These are phyloP conservation scores for Vanessa atalanta DNA, from an alignment of 1,140 invertebrate genomes.

Conservation along the genomic window DNA sequence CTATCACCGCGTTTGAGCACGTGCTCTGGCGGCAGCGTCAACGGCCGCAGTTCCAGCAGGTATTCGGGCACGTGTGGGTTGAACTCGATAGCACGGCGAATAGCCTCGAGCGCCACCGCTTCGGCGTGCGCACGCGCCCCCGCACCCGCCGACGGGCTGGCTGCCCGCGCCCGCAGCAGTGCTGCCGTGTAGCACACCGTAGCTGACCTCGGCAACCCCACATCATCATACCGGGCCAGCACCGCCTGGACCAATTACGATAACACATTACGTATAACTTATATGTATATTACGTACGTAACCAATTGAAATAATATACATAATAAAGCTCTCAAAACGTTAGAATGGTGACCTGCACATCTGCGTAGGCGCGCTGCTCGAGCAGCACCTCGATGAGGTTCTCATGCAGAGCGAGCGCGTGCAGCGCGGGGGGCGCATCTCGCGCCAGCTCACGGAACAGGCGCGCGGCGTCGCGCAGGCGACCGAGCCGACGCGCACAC, in stretches of 20 bases:
- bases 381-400: slow-evolving; percentile 97
- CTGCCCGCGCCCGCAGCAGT: slow-evolving; percentile 94
- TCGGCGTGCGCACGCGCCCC: slow-evolving; percentile 90
- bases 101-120: slow-evolving; percentile 97
- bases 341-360: slow-evolving; percentile 82
- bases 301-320: not conserved
- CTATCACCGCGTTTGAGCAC: slow-evolving; percentile 98
- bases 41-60: slow-evolving; percentile 96
- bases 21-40: slow-evolving; percentile 98
- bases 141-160: slow-evolving; percentile 90
- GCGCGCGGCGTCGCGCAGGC: slow-evolving; percentile 97
- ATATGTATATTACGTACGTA: no score
- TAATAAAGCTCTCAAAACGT: not conserved
- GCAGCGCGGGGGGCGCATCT: slow-evolving; percentile 98
- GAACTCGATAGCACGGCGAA: slow-evolving; percentile 98
- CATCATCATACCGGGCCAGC: slow-evolving; percentile 98
- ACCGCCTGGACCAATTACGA: slow-evolving; percentile 85
- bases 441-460: slow-evolving; percentile 98
- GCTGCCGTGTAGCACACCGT: slow-evolving; percentile 97
- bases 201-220: slow-evolving; percentile 96
- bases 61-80: slow-evolving; percentile 99
- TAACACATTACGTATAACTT: no score
- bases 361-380: slow-evolving; percentile 98
- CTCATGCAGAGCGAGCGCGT: slow-evolving; percentile 97
- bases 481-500: slow-evolving; percentile 97